Evolutionary conservation across 2,113 vertebrate species (phyloP).

Genomic region (Quiscalus mexicanus): DNA sequence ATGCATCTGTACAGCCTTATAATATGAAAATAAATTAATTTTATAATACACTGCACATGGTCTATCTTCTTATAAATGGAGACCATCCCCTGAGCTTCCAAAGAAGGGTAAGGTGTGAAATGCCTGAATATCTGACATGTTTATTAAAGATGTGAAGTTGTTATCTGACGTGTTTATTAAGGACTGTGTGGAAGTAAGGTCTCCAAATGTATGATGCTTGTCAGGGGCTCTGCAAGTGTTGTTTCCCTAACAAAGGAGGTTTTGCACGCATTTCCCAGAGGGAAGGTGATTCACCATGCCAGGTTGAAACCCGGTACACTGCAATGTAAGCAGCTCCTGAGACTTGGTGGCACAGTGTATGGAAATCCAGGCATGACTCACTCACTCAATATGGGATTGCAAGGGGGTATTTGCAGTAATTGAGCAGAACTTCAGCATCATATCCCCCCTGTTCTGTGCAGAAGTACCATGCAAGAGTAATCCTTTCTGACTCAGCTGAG

Average conservation of each 20-base stretch:
- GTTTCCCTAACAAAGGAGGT: not conserved
- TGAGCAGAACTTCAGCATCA: not conserved
- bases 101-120: not conserved
- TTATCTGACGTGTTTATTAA: not conserved
- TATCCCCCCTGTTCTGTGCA: too few species aligned
- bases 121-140: not conserved
- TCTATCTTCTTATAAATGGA: not conserved
- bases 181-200: not conserved
- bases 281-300: not conserved
- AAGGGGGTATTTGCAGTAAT: not conserved
- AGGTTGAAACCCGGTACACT: not conserved
- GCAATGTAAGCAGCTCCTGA: not conserved
- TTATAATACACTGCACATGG: too few species aligned
- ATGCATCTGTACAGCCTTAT: not conserved
- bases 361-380: not conserved
- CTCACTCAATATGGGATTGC: not conserved
- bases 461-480: not conserved
- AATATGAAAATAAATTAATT: not conserved
- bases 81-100: not conserved
- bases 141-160: not conserved
- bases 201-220: not conserved
- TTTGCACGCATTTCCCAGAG: accelerated
- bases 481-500: not conserved
- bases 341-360: not conserved
- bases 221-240: not conserved